Base-by-base conservation (phyloP, 2,888 invertebrate species). In the Acronicta aceris region DNA sequence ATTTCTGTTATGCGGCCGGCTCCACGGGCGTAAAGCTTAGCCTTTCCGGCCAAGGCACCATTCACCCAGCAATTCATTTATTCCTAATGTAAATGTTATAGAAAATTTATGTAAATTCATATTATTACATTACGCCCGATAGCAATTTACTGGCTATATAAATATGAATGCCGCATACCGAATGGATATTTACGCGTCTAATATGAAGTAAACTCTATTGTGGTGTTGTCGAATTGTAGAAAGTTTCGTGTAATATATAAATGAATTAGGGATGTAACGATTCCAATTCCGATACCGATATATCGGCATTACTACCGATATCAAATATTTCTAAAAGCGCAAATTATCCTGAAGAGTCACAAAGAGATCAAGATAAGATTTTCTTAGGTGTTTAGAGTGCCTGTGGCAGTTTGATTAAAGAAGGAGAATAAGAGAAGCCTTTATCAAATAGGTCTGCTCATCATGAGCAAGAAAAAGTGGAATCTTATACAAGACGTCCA, bases 21-120 rank as follows among this genome's bases (percentile, higher is more conserved):
- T 68, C 69, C 61, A 65, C 59, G 53, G 61, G 61, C 66, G 66
- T 71, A 71, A 68, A 69, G 53, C 54, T 62, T 59, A 47, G 51
- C 61, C 61, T 71, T 57, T 61, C 70, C 72, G 47, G 56, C 67
- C 59, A 76, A 49, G 71, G 64, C 71, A 81, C 81, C 79, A 85
- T 84, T 83, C 79, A 81, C 78, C 73, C 80, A 65, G 79, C 89
- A 88, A 89, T 91, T 90, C 90, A 90, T 92, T 91, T 89, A 88
- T 90, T 89, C 88, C 81, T 87, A 89, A 93, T 93, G 92, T 90
- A 92, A 93, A 93, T 93, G 88, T 92, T 88, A 93, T 93, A 91
- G 91, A 88, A 88, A 90, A 89, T 91, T 88, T 93, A 93, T 93
- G 93, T 92, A 90, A 93, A 94, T 94, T 86, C 83, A 83, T 82